Evolutionary conservation across 2,113 vertebrate species (phyloP), one percentile per base, ranked within the genome.

Genomic region (Hiodon alosoides): DNA sequence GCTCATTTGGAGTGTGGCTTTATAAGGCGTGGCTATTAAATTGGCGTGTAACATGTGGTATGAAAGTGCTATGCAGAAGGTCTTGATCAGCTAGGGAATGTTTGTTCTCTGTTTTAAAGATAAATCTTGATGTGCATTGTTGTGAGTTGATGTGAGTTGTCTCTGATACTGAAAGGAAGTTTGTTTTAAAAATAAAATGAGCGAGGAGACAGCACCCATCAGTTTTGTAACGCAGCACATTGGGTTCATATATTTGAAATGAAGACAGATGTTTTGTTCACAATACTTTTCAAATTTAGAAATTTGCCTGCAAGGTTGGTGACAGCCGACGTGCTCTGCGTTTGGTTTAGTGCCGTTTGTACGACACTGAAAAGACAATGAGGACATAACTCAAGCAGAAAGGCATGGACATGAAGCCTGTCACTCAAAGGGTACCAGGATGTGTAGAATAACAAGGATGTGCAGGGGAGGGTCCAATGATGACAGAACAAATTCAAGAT

Each of bases 121-220:
- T 31, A 31, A 31, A 31, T 31, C 31, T 31, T 31, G 31, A 31
- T 31, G 31, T 31, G 31, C 31, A 31, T 31, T 31, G 31, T 31
- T 31, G 31, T 31, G 31, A 31, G 31, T 31, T 31, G 31, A 31
- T 31, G 31, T 31, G 31, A 31, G 31, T 31, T 31, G 31, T 31
- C 31, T 31, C 31, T 31, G 31, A 31, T 31, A 31, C 31, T 31
- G 31, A 31, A 31, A 31, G 31, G 31, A 31, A 31, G 31, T 31
- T 31, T 1, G 31, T 31, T 31, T 31, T 31, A 31, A 31, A 31
- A 31, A 31, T 31, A 13, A 17, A 57, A 10, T 16, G 51, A 50
- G 31, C 46, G 17, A 13, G 17, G 57, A 53, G 71, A 2, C 73
- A 69, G 65, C 58, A 77, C 79, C 80, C 77, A 81, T 87, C 80